A percentile compares a stretch with the other conserved stretches of the same genome.
Conservation (phyloP, 1,140 invertebrate genomes). For the Hyles vespertilio region DNA sequence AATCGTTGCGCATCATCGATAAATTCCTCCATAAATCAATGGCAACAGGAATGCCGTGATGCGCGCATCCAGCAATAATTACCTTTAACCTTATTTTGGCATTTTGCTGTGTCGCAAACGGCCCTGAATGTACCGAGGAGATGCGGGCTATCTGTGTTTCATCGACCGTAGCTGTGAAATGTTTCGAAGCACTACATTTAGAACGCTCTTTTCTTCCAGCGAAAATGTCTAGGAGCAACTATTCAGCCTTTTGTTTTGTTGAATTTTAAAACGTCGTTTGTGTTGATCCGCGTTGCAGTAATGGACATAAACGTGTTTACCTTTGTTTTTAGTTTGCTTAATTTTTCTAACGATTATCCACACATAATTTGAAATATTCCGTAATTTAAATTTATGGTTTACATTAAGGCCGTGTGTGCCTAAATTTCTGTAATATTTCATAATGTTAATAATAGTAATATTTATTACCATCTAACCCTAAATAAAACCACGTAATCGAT, state of each 20-base stretch:
- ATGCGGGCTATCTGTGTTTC: constrained; percentile 39
- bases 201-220: not conserved
- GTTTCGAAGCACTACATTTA: constrained; percentile 6
- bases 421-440: too few species aligned
- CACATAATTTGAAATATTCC: too few species aligned
- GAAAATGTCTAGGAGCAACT: not conserved
- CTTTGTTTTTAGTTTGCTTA: too few species aligned
- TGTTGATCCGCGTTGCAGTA: too few species aligned
- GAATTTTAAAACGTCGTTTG: not conserved
- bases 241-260: not conserved
- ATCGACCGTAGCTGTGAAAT: constrained; percentile 25
- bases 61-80: constrained; percentile 55
- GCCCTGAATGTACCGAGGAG: constrained; percentile 36
- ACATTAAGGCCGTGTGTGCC: too few species aligned
- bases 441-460: too few species aligned
- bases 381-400: too few species aligned
- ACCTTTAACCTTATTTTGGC: constrained; percentile 73
- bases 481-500: not conserved
- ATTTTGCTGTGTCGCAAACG: constrained; percentile 65
- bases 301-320: too few species aligned
- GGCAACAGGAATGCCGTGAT: constrained; percentile 10
- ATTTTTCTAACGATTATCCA: too few species aligned
- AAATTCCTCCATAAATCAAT: constrained; percentile 62
- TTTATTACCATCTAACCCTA: too few species aligned
- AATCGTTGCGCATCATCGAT: constrained; percentile 15